A percentile compares a stretch with the other conserved stretches of the same genome.
phyloP scores from a whole-genome alignment of 2,888 invertebrate species.

The Tribolium freemani region DNA sequence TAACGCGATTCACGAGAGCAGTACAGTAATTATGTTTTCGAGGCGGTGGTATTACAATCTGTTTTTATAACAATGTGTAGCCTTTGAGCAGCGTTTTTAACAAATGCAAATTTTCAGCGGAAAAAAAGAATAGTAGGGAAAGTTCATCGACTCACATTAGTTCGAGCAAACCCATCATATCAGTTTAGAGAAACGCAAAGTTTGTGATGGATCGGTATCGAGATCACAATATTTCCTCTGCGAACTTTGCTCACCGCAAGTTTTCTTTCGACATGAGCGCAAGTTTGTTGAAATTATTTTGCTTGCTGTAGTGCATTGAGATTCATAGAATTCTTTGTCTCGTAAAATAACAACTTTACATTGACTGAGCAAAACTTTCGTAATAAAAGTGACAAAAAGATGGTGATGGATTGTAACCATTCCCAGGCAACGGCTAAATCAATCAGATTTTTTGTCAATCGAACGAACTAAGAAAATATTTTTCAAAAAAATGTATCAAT shows the following conservation, averaged over 20 bases:
- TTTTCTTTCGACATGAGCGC: background rate
- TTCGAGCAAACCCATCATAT: background rate
- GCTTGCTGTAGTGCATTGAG: background rate
- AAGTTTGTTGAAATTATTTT: background rate
- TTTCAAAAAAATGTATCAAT: background rate
- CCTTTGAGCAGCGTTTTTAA: background rate
- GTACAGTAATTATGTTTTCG: slow-evolving; percentile 31
- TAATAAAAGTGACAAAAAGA: background rate
- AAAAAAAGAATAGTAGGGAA: background rate
- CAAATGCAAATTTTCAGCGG: background rate
- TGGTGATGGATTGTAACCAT: no score
- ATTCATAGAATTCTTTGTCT: background rate
- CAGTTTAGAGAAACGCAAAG: background rate
- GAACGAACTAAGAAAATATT: no score
- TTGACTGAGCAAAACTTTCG: background rate
- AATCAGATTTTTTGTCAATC: no score
- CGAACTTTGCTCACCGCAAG: background rate
- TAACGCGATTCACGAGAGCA: slow-evolving; percentile 18
- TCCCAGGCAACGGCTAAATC: no score
- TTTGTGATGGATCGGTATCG: background rate
- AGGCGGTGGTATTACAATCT: slow-evolving; percentile 9
- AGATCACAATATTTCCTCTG: background rate
- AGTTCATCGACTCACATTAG: background rate
- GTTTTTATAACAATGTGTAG: slow-evolving; percentile 22
- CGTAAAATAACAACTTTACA: background rate